phyloP scores from a whole-genome alignment of 2,888 invertebrate genomes.

The Aelia acuminata region DNA sequence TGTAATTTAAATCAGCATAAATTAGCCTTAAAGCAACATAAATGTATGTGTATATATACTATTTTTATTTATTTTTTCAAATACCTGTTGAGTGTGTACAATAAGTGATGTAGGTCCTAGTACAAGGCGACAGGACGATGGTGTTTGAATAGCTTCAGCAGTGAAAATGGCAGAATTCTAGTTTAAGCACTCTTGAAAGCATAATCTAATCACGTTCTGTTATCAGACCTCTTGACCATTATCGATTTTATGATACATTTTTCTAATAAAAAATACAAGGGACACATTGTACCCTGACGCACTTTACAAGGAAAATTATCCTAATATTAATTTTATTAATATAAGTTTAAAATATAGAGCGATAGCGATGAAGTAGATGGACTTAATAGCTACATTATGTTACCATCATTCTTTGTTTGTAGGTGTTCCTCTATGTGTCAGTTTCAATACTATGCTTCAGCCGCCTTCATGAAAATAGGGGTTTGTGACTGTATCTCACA shows the following conservation, averaged over 20 bases:
- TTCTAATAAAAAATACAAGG: constrained; percentile 2
- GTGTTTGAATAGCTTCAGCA: not conserved
- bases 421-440: no score
- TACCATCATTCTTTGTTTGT: no score
- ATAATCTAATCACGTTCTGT: constrained; percentile 39
- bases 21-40: no score
- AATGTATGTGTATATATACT: not conserved
- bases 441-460: no score
- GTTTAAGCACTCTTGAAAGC: constrained; percentile 25
- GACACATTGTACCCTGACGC: not conserved
- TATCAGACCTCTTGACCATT: constrained; percentile 37
- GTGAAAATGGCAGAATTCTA: constrained; percentile 22
- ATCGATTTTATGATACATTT: constrained; percentile 42
- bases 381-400: no score
- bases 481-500: no score
- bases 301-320: not conserved
- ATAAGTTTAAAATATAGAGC: not conserved
- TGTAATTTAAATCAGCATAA: not conserved
- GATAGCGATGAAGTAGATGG: no score
- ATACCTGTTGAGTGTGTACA: not conserved
- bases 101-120: not conserved
- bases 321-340: not conserved
- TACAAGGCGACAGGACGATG: not conserved
- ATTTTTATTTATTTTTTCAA: not conserved
- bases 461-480: no score